Conservation (phyloP, 2,113 vertebrate genomes). For the Chloropsis cyanopogon region DNA sequence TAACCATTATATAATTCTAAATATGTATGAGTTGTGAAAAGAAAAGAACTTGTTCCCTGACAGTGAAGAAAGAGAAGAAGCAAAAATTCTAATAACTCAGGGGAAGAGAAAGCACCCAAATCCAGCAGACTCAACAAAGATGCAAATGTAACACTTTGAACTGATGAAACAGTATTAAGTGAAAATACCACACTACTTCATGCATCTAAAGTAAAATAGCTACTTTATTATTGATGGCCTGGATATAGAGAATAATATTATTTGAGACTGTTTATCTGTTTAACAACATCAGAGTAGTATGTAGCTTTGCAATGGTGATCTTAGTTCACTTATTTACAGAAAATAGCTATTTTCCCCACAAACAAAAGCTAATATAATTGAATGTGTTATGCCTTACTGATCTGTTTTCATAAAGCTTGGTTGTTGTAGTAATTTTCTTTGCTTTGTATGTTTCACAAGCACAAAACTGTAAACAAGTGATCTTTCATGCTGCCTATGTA, state of each 20-base stretch:
- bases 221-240: slow-evolving; percentile 5
- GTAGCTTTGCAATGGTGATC: slow-evolving; percentile 20
- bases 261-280: slow-evolving; percentile 29
- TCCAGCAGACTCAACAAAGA: not conserved
- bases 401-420: slow-evolving; percentile 55
- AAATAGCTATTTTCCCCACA: slow-evolving; percentile 50
- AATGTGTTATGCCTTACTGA: slow-evolving; percentile 42
- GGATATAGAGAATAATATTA: slow-evolving; percentile 36
- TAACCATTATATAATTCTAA: slow-evolving; percentile 44
- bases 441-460: slow-evolving; percentile 37
- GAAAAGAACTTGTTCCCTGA: not conserved
- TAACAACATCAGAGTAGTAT: not conserved
- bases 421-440: slow-evolving; percentile 48
- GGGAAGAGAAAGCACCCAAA: not conserved
- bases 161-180: slow-evolving; percentile 22
- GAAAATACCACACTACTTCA: slow-evolving; percentile 1
- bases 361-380: slow-evolving; percentile 42
- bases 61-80: not conserved
- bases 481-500: not conserved
- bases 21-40: slow-evolving; percentile 18
- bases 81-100: not conserved
- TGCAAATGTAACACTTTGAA: slow-evolving; percentile 28
- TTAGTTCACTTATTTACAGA: slow-evolving; percentile 55
- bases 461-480: slow-evolving; percentile 41
- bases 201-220: slow-evolving; percentile 12